Evolutionary conservation across 2,113 vertebrate genomes (phyloP).

Genomic region (Pantherophis guttatus): DNA sequence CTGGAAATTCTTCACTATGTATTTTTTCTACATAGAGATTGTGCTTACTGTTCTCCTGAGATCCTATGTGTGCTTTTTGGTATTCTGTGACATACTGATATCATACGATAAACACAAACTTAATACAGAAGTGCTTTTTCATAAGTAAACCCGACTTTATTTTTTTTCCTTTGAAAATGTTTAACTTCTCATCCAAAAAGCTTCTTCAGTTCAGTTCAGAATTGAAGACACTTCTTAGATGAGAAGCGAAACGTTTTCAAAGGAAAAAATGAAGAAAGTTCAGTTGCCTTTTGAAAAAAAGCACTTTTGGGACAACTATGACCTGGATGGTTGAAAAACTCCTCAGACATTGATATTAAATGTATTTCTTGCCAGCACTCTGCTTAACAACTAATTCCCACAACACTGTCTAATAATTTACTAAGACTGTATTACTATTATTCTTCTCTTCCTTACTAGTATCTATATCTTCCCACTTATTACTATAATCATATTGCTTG

Average conservation of each 20-base stretch:
- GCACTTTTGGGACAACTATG: neutral
- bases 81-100: neutral
- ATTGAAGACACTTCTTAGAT: neutral
- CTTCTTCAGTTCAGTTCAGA: neutral
- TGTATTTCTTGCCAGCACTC: too few relatives aligned
- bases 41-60: neutral
- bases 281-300: neutral
- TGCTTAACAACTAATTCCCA: too few relatives aligned
- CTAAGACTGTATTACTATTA: too few relatives aligned
- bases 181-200: neutral
- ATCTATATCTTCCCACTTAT: too few relatives aligned
- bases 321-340: too few relatives aligned
- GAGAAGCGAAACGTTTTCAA: neutral
- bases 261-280: neutral
- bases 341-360: too few relatives aligned
- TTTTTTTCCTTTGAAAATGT: neutral
- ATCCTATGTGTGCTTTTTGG: neutral
- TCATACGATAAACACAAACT: neutral
- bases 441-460: too few relatives aligned
- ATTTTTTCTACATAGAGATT: neutral
- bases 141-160: neutral
- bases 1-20: neutral
- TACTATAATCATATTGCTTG: too few relatives aligned
- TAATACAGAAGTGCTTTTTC: neutral
- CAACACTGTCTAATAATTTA: too few relatives aligned